Evolutionary conservation across 30 jellyfish, hydroid and myxozoan genomes (phyloP), one percentile per base, ranked within the genome.

Genomic region (Haliclystus octoradiatus): DNA sequence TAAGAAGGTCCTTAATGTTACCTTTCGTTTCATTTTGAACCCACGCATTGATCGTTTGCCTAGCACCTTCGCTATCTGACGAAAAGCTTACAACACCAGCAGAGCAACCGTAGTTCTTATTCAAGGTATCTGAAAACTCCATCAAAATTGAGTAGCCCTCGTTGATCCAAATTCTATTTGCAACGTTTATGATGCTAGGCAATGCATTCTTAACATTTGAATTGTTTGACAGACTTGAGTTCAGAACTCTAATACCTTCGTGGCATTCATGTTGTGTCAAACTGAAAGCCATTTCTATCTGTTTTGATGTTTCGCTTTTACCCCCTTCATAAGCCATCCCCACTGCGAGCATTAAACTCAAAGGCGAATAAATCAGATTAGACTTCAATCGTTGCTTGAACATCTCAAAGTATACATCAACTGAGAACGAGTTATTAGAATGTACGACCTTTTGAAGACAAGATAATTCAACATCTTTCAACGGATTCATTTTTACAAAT

Each of bases 311-410:
- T 23, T 62, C 40, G 13, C 52, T 62, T 5, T 60, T 69, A 0
- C 92, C 62, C 12, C 96, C 96, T 62, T 29, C 50, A 31, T 63
- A 33, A 33, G 73, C 69, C 93, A 85, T 78, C 19, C 87, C 84
- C 62, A 85, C 31, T 32, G 88, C 88, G 32, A 68, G 28, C 50
- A 50, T 75, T 33, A 85, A 49, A 52, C 94, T 79, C 61, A 66
- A 49, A 3, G 96, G 96, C 22, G 96, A 85, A 26, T 78, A 2
- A 31, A 84, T 57, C 1, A 77, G 5, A 49, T 84, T 84, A n/a
- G n/a, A n/a, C n/a, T n/a, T n/a, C n/a, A n/a, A n/a, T n/a, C n/a
- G n/a, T n/a, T n/a, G n/a, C n/a, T n/a, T n/a, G n/a, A n/a, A n/a
- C n/a, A n/a, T n/a, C n/a, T n/a, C n/a, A n/a, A n/a, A n/a, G n/a